These are phyloP conservation scores for Alviniconcha marisindica DNA, from an alignment of 1,140 invertebrate species.

Conservation along the genomic window DNA sequence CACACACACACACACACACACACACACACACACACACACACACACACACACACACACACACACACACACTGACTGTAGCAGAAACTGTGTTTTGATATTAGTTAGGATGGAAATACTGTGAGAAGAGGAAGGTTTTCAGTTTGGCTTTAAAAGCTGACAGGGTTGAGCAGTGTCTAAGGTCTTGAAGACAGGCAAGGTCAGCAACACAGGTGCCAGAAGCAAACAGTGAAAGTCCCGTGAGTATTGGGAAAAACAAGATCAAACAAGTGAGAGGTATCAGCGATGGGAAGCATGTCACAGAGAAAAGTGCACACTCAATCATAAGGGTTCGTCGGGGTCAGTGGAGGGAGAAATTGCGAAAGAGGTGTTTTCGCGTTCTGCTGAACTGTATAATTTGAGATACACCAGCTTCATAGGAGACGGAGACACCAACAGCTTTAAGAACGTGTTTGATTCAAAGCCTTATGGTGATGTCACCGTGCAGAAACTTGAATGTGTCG, in stretches of 20 bases:
- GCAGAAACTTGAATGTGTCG: constrained; percentile 35
- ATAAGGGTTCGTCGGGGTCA: not conserved
- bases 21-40: no score
- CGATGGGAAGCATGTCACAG: not conserved
- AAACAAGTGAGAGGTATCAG: not conserved
- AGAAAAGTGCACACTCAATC: not conserved
- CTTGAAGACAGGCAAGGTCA: not conserved
- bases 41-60: no score
- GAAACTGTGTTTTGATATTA: no score
- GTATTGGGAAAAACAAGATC: not conserved
- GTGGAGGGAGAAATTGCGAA: not conserved
- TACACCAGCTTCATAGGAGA: not conserved
- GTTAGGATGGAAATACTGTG: no score
- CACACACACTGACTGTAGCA: no score
- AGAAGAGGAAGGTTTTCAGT: no score
- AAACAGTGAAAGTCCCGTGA: not conserved
- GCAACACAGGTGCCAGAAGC: not conserved
- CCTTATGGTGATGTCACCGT: constrained; percentile 32
- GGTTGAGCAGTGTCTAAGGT: not conserved
- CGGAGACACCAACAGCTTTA: constrained; percentile 1
- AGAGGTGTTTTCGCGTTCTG: not conserved
- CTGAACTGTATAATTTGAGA: not conserved
- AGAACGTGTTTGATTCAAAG: constrained; percentile 20
- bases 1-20: no score
- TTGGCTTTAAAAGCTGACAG: no score